A percentile compares a stretch with the other conserved stretches of the same genome.
Evolutionary conservation across 2,888 invertebrate species (phyloP).

Genomic region (Liodrosophila aerea): DNA sequence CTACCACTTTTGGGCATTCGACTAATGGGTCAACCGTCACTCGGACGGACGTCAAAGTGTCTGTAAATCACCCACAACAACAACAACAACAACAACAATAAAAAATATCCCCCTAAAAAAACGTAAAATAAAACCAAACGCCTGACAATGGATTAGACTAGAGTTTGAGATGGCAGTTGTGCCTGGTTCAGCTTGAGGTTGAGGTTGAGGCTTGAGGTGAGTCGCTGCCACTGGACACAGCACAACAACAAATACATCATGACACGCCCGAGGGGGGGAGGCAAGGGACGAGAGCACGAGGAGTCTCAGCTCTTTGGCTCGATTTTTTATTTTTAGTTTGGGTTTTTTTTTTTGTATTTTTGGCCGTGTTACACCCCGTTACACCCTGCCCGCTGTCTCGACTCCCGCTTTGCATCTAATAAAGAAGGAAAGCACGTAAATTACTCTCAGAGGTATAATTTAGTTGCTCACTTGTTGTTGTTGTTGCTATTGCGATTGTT

Average conservation of each 20-base stretch:
- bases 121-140: slow-evolving; percentile 40
- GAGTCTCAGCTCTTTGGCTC: slow-evolving; percentile 28
- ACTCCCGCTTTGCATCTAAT: slow-evolving; percentile 60
- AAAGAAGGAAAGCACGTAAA: slow-evolving; percentile 75
- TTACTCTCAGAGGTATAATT: slow-evolving; percentile 79
- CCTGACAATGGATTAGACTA: slow-evolving; percentile 25
- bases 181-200: slow-evolving; percentile 8
- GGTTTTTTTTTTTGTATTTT: slow-evolving; percentile 20
- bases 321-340: slow-evolving; percentile 13
- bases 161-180: slow-evolving; percentile 19
- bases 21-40: slow-evolving; percentile 77
- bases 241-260: slow-evolving; percentile 62
- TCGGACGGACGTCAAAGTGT: slow-evolving; percentile 73
- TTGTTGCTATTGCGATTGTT: slow-evolving; percentile 25
- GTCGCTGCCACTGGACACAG: too few relatives aligned
- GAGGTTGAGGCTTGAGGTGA: slow-evolving; percentile 52
- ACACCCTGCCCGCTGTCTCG: slow-evolving; percentile 20
- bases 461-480: slow-evolving; percentile 59
- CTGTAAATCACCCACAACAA: slow-evolving; percentile 74
- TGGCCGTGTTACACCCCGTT: slow-evolving; percentile 23
- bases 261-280: slow-evolving; percentile 38
- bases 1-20: slow-evolving; percentile 53
- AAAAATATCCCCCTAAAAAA: background rate
- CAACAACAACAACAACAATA: slow-evolving; percentile 29
- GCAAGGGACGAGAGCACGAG: background rate